Evolutionary conservation across 2,888 invertebrate species (phyloP), one percentile per base, ranked within the genome.

Genomic region (Ametastegia equiseti): DNA sequence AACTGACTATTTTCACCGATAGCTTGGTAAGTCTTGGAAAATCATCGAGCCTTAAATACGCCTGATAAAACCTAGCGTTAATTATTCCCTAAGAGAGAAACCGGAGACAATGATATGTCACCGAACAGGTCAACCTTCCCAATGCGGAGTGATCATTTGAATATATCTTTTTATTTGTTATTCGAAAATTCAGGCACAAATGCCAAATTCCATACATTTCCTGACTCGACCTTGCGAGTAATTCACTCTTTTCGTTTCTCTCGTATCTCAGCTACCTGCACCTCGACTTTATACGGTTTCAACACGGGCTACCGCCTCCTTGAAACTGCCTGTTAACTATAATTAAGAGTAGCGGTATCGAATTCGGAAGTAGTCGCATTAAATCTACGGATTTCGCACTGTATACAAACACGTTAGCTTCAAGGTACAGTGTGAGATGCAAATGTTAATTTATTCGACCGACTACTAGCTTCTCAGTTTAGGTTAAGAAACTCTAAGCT

Each of bases 21-120:
- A 60, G 39, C 27, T 60, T 63, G 78, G 78, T 78, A 63, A 78
- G 78, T 78, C 63, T 57, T 63, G 63, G 36, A 60, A 78, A 45
- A 60, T 27, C 19, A 60, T 39, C 60, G 3, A 60, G 57, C n/a
- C 45, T 45, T 30, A 27, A 42, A 27, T 63, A 78, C 54, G 63
- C 78, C 42, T 45, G 11, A 54, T 54, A 36, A 23, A 78, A 60
- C 7, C 30, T 57, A 60, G 60, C 42, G 9, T 78, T 15, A 63
- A 39, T 78, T 42, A 63, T 63, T 78, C 15, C 11, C n/a, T 60
- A 42, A 78, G 23, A 23, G 63, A 78, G 11, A 60, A 27, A 60
- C n/a, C 75, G 19, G 54, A 36, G 19, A 13, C 19, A 15, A 47
- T n/a, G 47, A 23, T 47, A 54, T 30, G 75, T 54, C 75, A 75